Evolutionary conservation across 2,888 invertebrate species (phyloP).

Genomic region (Pseudolycoriella hygida): DNA sequence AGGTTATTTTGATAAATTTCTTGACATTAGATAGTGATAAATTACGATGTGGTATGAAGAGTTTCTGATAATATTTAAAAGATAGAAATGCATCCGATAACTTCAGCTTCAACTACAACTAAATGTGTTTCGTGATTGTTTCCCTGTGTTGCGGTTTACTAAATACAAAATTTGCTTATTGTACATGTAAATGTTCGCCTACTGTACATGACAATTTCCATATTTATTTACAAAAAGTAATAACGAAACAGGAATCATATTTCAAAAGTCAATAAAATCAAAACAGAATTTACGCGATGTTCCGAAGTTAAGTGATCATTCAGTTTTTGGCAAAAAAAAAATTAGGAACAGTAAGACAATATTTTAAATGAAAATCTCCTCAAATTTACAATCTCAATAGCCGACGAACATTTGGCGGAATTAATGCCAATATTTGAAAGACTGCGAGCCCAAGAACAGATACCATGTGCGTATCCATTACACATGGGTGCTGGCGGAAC

Average conservation of each 20-base stretch:
- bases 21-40: too few species aligned
- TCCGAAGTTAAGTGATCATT: neutral
- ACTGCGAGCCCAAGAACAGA: slow-evolving; percentile 77
- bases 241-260: neutral
- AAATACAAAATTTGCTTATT: too few species aligned
- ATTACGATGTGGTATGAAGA: too few species aligned
- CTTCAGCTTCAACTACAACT: too few species aligned
- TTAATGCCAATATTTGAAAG: slow-evolving; percentile 92
- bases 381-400: slow-evolving; percentile 27
- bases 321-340: neutral
- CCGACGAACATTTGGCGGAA: slow-evolving; percentile 89
- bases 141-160: too few species aligned
- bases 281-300: too few species aligned
- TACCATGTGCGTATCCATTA: slow-evolving; percentile 80
- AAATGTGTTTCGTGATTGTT: too few species aligned
- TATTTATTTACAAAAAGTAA: neutral
- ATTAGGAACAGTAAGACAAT: neutral
- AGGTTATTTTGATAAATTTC: too few species aligned
- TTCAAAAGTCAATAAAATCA: neutral
- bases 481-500: slow-evolving; percentile 57
- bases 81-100: too few species aligned
- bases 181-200: too few species aligned
- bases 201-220: too few species aligned
- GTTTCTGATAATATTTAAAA: too few species aligned
- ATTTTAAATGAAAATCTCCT: neutral